Base-by-base conservation (phyloP, 1,140 invertebrate genomes). In the Drosophila nannoptera region DNA sequence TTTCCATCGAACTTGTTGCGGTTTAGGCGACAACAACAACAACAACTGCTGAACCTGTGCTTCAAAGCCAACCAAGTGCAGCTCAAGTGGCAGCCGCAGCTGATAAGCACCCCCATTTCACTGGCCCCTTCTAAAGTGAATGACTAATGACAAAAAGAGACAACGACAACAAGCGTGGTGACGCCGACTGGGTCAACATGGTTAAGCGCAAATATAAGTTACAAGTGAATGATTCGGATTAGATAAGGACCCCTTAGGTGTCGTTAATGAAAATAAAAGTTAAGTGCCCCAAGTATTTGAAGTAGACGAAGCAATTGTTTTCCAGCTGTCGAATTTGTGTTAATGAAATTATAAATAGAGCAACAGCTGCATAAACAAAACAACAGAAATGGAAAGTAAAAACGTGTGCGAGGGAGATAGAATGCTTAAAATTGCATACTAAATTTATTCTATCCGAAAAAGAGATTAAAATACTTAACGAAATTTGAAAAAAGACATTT, bases 261-360 rank as follows among this genome's bases (percentile, higher is more conserved):
- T 36, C 42, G 35, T 54, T 14, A 33, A 62, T 45, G 49, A 53
- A 55, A 48, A 29, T 43, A 40, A 35, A 22, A 59, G 56, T 59
- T 29, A 4, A 35, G 32, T 33, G 8, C 16, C 5, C 32, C 11
- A 14, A 12, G 32, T 22, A 54, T 33, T n/a, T 8, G 35, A 22
- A 53, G 35, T 33, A 22, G 54, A 61, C 54, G n/a, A 59, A 36
- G 38, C 7, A 32, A 29, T 9, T 36, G 7, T 8, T 8, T 2
- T 29, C 36, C 16, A 29, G 40, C 12, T 50, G n/a, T 14, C n/a
- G 36, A 63, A 55, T 40, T 2, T 64, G 38, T 66, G 77, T 73
- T 78, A 84, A 84, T 84, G 73, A 76, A 80, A 58, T 67, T 83
- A 84, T 70, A 80, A 84, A 83, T 83, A 84, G 76, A 60, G 58